Evolutionary conservation across 2,888 invertebrate genomes (phyloP).

Genomic region (Volucella bombylans): DNA sequence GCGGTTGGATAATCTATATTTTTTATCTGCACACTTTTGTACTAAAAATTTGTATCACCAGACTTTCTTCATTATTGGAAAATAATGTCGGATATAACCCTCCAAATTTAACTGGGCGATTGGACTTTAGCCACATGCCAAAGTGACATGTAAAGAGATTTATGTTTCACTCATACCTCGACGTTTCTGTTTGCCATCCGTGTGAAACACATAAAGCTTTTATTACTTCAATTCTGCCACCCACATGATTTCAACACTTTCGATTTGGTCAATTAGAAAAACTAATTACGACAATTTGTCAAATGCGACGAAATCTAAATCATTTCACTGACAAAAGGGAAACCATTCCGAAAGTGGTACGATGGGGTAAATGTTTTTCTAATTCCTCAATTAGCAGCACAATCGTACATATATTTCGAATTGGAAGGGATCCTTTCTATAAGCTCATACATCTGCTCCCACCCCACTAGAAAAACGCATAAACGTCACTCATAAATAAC

Average conservation of each 20-base stretch:
- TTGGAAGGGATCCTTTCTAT: slow-evolving; percentile 50
- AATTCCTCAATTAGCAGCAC: slow-evolving; percentile 59
- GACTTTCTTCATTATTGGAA: no score
- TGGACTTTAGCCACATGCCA: no score
- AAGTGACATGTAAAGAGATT: no score
- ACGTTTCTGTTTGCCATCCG: no score
- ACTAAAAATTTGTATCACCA: no score
- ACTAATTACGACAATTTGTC: slow-evolving; percentile 11
- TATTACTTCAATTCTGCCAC: no score
- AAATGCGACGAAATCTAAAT: slow-evolving; percentile 20
- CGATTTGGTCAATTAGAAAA: background rate
- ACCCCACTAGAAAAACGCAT: slow-evolving; percentile 2
- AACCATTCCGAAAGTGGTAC: background rate
- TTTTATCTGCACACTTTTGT: no score
- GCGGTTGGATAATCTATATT: no score
- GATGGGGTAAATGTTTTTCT: slow-evolving; percentile 29
- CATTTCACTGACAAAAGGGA: slow-evolving; percentile 38
- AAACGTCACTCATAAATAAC: slow-evolving; percentile 61
- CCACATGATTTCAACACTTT: slow-evolving; percentile 13
- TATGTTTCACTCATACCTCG: no score
- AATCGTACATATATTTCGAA: slow-evolving; percentile 31
- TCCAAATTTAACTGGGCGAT: no score
- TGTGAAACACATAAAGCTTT: no score
- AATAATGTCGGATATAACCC: no score
- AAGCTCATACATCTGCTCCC: slow-evolving; percentile 1